Base-by-base conservation (phyloP, 2,797 vertebrate genomes). In the Galago senegalensis region DNA sequence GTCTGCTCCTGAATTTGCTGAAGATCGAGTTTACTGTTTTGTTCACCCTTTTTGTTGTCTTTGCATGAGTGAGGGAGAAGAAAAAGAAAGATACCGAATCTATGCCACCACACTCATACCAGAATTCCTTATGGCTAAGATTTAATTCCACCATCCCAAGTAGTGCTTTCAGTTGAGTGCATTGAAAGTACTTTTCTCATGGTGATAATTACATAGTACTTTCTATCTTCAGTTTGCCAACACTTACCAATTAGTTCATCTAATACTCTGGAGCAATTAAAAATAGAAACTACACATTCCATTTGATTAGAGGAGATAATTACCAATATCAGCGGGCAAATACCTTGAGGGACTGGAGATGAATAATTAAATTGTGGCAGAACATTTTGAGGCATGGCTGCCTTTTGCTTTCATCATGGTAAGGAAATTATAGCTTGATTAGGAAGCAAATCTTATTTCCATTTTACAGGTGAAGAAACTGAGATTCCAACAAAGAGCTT, bases 241-340 rank as follows among this genome's bases (percentile, higher is more conserved):
- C 80, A 75, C 37, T 93, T 79, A 89, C 72, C 60, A 89, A 85
- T 93, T 80, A 92, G 25, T 93, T 89, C 61, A 87, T 92, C 53
- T 63, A 96, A 63, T 90, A 87, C 46, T 82, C 46, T 34, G 21
- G 53, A 91, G 80, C 81, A 90, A 87, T 86, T 87, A 88, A 87
- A 94, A 94, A 84, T 65, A 92, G 72, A 95, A 90, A 90, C 67
- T 77, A 77, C 61, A 60, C 31, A 31, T 67, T 95, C 92, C 92
- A 89, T 94, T 93, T 86, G 96, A 63, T 72, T 91, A 75, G 89
- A 69, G 11, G 83, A 88, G 84, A 90, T 93, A 97, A 94, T 95
- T 87, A 93, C 82, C 56, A 85, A 37, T 91, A 85, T 86, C 29
- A 70, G 49, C 69, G 91, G 83, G 86, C 31, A 87, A 67, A 88